Evolutionary conservation across 2,797 vertebrate genomes (phyloP).

Genomic region (Sebastolobus alascanus): DNA sequence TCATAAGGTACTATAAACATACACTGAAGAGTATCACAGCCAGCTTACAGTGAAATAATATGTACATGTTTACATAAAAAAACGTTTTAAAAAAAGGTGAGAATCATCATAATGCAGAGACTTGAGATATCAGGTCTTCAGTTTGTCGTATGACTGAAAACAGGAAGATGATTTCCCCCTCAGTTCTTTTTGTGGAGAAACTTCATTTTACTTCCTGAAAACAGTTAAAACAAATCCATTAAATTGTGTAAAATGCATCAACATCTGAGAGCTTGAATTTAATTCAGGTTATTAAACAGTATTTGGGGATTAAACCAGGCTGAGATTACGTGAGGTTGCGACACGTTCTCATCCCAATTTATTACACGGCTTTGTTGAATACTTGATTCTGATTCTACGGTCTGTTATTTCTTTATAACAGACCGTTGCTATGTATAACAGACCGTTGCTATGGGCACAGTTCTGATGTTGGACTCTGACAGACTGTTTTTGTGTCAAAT

Average conservation of each 20-base stretch:
- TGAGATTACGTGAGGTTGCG: not conserved
- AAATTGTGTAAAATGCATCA: not conserved
- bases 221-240: conserved; percentile 41
- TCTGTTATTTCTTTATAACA: too few species aligned
- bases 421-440: too few species aligned
- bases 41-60: conserved; percentile 92
- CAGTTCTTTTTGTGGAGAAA: conserved; percentile 99
- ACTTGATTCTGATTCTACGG: too few species aligned
- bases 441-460: not conserved
- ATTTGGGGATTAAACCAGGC: not conserved
- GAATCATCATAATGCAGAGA: conserved; percentile 52
- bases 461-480: not conserved
- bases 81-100: conserved; percentile 15
- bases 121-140: conserved; percentile 44
- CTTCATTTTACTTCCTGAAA: conserved; percentile 98
- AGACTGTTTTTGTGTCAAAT: not conserved
- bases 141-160: conserved; percentile 38
- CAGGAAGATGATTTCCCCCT: conserved; percentile 57
- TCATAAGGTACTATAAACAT: conserved; percentile 90
- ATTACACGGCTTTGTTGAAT: too few species aligned
- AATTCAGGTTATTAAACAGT: not conserved
- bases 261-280: not conserved
- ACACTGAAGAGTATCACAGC: conserved; percentile 84
- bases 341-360: too few species aligned
- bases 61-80: conserved; percentile 87